phyloP scores from a whole-genome alignment of 2,888 invertebrate genomes.

The Chirona hameri region DNA sequence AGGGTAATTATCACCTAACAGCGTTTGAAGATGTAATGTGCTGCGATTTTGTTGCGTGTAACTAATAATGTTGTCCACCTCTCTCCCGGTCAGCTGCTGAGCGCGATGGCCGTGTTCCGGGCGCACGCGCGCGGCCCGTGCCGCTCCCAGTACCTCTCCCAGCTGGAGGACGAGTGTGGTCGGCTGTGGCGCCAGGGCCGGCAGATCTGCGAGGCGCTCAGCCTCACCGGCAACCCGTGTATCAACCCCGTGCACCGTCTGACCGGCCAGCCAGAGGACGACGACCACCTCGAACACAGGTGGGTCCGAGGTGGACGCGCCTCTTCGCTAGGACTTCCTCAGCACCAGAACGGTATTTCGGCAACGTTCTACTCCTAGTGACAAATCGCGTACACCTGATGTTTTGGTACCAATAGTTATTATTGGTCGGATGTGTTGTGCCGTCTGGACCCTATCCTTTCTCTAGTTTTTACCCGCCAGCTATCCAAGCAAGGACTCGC shows the following conservation, averaged over 20 bases:
- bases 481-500: too few species aligned
- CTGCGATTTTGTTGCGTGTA: too few species aligned
- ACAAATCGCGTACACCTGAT: too few species aligned
- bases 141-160: conserved; percentile 66
- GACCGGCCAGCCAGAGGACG: conserved; percentile 36
- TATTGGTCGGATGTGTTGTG: not conserved
- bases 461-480: too few species aligned
- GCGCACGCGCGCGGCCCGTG: conserved; percentile 86
- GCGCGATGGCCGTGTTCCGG: conserved; percentile 73
- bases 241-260: conserved; percentile 64
- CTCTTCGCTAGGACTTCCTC: too few species aligned
- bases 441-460: not conserved
- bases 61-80: too few species aligned
- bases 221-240: conserved; percentile 79
- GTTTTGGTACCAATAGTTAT: too few species aligned
- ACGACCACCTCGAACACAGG: conserved; percentile 24
- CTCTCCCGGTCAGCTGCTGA: conserved; percentile 58
- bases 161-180: conserved; percentile 72
- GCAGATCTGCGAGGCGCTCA: conserved; percentile 82
- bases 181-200: conserved; percentile 75
- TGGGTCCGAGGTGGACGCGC: too few species aligned
- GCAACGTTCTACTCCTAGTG: too few species aligned
- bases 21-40: too few species aligned
- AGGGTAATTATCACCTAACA: too few species aligned
- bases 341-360: too few species aligned